Conservation (phyloP, 2,888 invertebrate species). For the Camponotus fellah region DNA sequence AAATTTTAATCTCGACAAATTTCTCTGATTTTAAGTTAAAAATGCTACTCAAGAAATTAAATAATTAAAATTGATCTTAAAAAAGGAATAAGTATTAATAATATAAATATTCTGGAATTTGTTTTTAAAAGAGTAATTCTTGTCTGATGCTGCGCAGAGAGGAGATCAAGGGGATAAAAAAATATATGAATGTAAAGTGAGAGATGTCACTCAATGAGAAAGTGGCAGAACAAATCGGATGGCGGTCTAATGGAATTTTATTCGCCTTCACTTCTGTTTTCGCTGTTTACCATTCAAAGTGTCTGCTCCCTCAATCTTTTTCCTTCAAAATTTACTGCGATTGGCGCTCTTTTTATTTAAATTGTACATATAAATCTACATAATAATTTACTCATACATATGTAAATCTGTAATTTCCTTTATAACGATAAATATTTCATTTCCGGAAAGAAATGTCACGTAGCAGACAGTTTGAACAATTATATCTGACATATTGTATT, state of each 20-base stretch:
- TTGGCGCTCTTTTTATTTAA: slow-evolving; percentile 21
- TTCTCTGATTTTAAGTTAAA: background rate
- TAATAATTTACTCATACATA: background rate
- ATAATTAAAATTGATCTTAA: background rate
- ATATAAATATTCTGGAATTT: background rate
- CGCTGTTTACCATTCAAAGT: slow-evolving; percentile 42
- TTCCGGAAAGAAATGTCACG: background rate
- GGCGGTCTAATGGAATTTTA: slow-evolving; percentile 49
- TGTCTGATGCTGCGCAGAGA: background rate
- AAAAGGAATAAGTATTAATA: background rate
- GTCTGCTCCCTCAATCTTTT: slow-evolving; percentile 5
- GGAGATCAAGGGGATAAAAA: background rate
- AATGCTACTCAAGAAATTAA: background rate
- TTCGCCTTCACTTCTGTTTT: slow-evolving; percentile 43
- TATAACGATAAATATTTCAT: background rate
- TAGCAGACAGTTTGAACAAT: background rate
- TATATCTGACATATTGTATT: background rate
- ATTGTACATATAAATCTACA: background rate
- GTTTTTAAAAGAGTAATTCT: background rate
- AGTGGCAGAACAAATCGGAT: slow-evolving; percentile 7
- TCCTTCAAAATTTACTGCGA: slow-evolving; percentile 3
- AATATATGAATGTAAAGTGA: slow-evolving; percentile 26
- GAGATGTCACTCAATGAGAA: slow-evolving; percentile 14
- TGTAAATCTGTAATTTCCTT: slow-evolving; percentile 5
- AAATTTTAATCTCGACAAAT: background rate